A percentile compares a stretch with the other conserved stretches of the same genome.
These are phyloP conservation scores for Panorpa germanica DNA, from an alignment of 2,888 invertebrate genomes.

Conservation along the genomic window DNA sequence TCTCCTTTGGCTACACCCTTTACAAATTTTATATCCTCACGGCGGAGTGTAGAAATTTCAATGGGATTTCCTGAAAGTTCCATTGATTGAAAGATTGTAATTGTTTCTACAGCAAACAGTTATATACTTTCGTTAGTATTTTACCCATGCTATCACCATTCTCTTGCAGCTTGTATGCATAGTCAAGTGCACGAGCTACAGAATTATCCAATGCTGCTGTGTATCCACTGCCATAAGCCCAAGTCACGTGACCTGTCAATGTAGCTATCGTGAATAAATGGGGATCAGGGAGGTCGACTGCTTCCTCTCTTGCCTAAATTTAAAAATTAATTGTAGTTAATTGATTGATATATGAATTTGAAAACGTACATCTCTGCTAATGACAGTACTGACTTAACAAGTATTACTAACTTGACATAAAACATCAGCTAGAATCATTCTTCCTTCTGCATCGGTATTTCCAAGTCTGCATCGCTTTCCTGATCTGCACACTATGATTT, in stretches of 20 bases:
- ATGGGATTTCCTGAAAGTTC: too few species aligned
- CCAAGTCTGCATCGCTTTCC: conserved; percentile 63
- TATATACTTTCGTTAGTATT: too few species aligned
- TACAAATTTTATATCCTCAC: conserved; percentile 46
- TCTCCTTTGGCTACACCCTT: conserved; percentile 57
- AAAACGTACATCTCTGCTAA: too few species aligned
- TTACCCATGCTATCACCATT: conserved; percentile 49
- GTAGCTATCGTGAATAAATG: conserved; percentile 78
- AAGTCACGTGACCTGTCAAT: conserved; percentile 59
- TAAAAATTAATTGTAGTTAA: too few species aligned
- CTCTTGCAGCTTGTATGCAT: conserved; percentile 39
- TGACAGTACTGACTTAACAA: conserved; percentile 10
- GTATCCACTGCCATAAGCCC: conserved; percentile 40
- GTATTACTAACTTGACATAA: too few species aligned
- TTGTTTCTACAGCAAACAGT: too few species aligned
- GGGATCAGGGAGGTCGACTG: conserved; percentile 50
- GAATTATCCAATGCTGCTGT: conserved; percentile 58
- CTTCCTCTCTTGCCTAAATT: conserved; percentile 43
- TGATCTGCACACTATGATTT: conserved; percentile 59
- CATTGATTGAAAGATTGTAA: too few species aligned
- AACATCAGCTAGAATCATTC: conserved; percentile 77
- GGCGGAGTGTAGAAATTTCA: conserved; percentile 52
- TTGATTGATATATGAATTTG: conserved; percentile 21
- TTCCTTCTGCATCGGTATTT: conserved; percentile 85
- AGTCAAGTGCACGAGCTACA: conserved; percentile 36